Conservation (phyloP, 2,113 vertebrate species). For the Xiphorhynchus elegans region DNA sequence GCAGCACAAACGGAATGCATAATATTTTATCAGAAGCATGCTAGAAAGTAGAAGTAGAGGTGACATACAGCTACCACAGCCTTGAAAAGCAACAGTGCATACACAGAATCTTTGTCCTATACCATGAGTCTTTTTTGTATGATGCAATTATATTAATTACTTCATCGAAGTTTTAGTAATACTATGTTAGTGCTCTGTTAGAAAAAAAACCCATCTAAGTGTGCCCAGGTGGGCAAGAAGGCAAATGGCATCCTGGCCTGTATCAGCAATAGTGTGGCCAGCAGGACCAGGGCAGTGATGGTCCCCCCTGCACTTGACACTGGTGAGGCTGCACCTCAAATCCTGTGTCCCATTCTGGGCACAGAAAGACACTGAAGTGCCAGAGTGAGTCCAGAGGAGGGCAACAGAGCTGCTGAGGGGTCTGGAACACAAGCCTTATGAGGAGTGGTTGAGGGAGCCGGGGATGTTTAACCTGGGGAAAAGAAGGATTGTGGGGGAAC, state of each 20-base stretch:
- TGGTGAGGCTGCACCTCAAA: not conserved
- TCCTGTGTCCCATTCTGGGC: fast-evolving
- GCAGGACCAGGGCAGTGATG: not conserved
- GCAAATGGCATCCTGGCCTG: not conserved
- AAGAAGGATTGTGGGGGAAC: not conserved
- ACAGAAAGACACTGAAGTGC: fast-evolving
- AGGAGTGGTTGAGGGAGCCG: not conserved
- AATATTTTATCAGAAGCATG: not conserved
- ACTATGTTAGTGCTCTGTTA: not conserved
- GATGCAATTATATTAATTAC: not conserved
- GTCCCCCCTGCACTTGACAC: not conserved
- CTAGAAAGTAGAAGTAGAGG: not conserved
- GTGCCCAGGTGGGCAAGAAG: not conserved
- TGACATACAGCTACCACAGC: not conserved
- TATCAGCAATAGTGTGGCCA: not conserved
- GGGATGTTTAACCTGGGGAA: not conserved
- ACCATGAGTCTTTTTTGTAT: not conserved
- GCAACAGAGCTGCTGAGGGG: fast-evolving
- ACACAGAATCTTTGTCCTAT: not conserved
- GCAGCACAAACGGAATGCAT: not conserved
- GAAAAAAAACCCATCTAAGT: not conserved
- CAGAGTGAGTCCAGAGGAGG: not conserved
- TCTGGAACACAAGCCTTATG: not conserved
- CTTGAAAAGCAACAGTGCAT: fast-evolving
- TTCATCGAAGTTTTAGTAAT: not conserved